Evolutionary conservation across 2,113 vertebrate genomes (phyloP).

Genomic region (Jaculus jaculus): DNA sequence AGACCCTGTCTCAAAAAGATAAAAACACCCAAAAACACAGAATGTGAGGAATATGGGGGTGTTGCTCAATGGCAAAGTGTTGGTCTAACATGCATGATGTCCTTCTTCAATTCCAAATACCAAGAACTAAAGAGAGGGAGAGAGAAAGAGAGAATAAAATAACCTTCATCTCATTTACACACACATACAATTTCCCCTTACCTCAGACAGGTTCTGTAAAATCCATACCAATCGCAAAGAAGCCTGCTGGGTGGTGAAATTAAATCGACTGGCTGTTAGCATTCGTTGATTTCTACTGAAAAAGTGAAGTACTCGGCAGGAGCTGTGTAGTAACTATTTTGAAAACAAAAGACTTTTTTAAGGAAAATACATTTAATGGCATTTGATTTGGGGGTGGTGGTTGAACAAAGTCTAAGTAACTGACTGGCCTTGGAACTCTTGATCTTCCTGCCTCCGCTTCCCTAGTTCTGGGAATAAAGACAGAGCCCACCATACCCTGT

Average conservation of each 20-base stretch:
- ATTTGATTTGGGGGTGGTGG: not conserved
- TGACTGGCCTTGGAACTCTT: not conserved
- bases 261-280: constrained; percentile 88
- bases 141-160: too few species aligned
- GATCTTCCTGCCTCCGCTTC: not conserved
- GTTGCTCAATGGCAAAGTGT: too few species aligned
- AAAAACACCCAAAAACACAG: too few species aligned
- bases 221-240: constrained; percentile 92
- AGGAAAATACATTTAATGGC: constrained; percentile 20
- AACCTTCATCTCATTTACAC: not conserved
- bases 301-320: constrained; percentile 90
- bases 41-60: too few species aligned
- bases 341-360: constrained; percentile 49
- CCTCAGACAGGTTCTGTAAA: constrained; percentile 89
- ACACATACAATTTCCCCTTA: constrained; percentile 74
- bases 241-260: constrained; percentile 93
- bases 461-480: not conserved
- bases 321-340: constrained; percentile 87
- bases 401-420: not conserved
- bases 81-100: too few species aligned
- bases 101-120: too few species aligned
- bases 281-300: constrained; percentile 90
- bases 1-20: too few species aligned
- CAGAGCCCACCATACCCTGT: not conserved
- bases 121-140: too few species aligned